Percentiles rank a stretch among this genome's conserved stretches.
phyloP scores from a whole-genome alignment of 1,140 invertebrate species.

The Anagrus nilaparvatae region DNA sequence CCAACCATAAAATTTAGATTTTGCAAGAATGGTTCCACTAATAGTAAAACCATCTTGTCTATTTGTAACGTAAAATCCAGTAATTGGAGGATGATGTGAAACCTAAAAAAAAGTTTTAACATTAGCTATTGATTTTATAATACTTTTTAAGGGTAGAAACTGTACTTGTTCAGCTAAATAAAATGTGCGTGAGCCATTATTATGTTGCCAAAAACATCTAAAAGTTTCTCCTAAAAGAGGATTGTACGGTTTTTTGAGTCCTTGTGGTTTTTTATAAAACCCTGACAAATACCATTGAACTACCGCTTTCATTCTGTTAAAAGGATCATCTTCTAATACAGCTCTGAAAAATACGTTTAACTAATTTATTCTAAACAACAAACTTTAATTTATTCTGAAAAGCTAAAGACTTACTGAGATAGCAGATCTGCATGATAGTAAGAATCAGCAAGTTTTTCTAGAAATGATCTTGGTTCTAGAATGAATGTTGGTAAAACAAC shows the following conservation, averaged over 20 bases:
- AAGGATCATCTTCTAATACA: conserved; percentile 76
- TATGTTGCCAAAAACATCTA: conserved; percentile 82
- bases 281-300: conserved; percentile 84
- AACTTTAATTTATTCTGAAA: conserved; percentile 2
- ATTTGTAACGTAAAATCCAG: conserved; percentile 90
- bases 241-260: conserved; percentile 95
- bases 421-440: conserved; percentile 90
- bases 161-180: conserved; percentile 85
- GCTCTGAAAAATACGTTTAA: conserved; percentile 58
- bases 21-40: conserved; percentile 80
- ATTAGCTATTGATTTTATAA: too few species aligned
- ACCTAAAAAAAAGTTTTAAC: conserved; percentile 56
- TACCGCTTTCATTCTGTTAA: conserved; percentile 79
- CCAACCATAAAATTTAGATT: conserved; percentile 88
- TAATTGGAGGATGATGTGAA: conserved; percentile 91
- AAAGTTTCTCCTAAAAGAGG: conserved; percentile 88
- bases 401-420: conserved; percentile 55
- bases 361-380: conserved; percentile 3
- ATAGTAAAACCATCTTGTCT: conserved; percentile 88
- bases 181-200: conserved; percentile 76
- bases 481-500: conserved; percentile 87
- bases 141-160: too few species aligned
- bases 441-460: conserved; percentile 87
- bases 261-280: conserved; percentile 82
- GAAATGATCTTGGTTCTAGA: conserved; percentile 82